Conservation (phyloP, 1,140 invertebrate genomes). For the Hormaphis cornu region DNA sequence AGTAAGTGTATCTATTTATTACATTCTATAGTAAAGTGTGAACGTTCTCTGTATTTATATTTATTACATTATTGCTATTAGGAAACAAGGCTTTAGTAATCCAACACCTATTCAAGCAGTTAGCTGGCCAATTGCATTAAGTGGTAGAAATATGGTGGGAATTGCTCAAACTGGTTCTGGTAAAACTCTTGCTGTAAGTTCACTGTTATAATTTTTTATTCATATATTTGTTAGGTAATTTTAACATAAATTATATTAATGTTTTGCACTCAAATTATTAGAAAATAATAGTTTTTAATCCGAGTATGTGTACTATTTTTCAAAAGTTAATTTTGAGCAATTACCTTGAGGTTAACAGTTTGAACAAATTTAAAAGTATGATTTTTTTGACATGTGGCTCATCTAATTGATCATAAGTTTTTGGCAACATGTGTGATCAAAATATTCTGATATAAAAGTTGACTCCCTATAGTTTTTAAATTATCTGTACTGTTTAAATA, state of each 20-base stretch:
- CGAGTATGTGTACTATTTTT: too few relatives aligned
- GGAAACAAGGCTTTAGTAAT: constrained; percentile 40
- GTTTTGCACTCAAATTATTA: background rate
- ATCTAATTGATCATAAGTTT: too few relatives aligned
- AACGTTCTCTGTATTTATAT: background rate
- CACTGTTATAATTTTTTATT: background rate
- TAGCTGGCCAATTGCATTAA: constrained; percentile 87
- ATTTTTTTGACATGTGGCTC: too few relatives aligned
- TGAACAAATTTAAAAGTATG: too few relatives aligned
- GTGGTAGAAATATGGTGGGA: constrained; percentile 82
- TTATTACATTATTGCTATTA: constrained; percentile 4
- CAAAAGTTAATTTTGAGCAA: too few relatives aligned
- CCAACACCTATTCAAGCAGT: constrained; percentile 82
- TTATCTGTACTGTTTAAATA: too few relatives aligned
- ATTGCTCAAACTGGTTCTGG: constrained; percentile 74
- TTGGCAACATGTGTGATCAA: too few relatives aligned
- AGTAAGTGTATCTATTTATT: constrained; percentile 46
- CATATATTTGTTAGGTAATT: background rate
- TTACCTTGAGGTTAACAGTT: too few relatives aligned
- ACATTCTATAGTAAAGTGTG: background rate
- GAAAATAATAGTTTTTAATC: too few relatives aligned
- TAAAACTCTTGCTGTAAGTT: constrained; percentile 48
- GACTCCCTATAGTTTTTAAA: too few relatives aligned
- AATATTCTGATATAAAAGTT: too few relatives aligned
- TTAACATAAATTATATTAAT: background rate